phyloP scores from a whole-genome alignment of 2,888 invertebrate genomes.

The Cryptocephalus moraei region DNA sequence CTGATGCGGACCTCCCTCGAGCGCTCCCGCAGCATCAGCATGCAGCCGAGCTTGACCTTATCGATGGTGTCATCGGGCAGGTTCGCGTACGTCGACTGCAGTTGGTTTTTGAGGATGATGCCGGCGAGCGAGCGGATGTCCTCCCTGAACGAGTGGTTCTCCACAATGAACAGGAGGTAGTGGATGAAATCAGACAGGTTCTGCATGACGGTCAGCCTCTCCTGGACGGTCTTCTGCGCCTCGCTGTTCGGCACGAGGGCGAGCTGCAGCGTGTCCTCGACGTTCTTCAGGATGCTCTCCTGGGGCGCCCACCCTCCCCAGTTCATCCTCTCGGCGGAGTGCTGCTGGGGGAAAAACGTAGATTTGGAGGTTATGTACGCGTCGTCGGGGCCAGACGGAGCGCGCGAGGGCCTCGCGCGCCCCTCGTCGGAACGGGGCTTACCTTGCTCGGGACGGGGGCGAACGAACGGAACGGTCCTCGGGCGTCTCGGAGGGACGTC shows the following conservation, averaged over 20 bases:
- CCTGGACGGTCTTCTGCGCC: constrained; percentile 91
- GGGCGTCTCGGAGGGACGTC: too few relatives aligned
- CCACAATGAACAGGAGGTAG: constrained; percentile 93
- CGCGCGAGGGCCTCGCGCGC: too few relatives aligned
- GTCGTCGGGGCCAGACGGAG: too few relatives aligned
- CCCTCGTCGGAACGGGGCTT: too few relatives aligned
- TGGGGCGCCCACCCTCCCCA: constrained; percentile 83
- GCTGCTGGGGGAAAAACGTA: not conserved
- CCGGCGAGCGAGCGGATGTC: constrained; percentile 94
- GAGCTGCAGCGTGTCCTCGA: constrained; percentile 91
- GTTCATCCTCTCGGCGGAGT: constrained; percentile 42
- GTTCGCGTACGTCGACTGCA: constrained; percentile 79
- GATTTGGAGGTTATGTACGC: constrained; percentile 15
- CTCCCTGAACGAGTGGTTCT: constrained; percentile 90
- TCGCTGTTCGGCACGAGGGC: constrained; percentile 95
- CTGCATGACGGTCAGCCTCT: constrained; percentile 95
- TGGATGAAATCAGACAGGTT: constrained; percentile 97
- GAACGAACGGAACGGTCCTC: too few relatives aligned
- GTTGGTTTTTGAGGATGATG: constrained; percentile 94
- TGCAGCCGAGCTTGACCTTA: constrained; percentile 90
- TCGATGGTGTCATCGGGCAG: constrained; percentile 81
- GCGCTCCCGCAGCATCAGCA: constrained; percentile 86
- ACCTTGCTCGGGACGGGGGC: too few relatives aligned
- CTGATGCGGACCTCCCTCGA: constrained; percentile 93
- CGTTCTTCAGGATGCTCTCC: constrained; percentile 89